These are phyloP conservation scores for Pionites leucogaster DNA, from an alignment of 2,113 vertebrate genomes.

Conservation along the genomic window DNA sequence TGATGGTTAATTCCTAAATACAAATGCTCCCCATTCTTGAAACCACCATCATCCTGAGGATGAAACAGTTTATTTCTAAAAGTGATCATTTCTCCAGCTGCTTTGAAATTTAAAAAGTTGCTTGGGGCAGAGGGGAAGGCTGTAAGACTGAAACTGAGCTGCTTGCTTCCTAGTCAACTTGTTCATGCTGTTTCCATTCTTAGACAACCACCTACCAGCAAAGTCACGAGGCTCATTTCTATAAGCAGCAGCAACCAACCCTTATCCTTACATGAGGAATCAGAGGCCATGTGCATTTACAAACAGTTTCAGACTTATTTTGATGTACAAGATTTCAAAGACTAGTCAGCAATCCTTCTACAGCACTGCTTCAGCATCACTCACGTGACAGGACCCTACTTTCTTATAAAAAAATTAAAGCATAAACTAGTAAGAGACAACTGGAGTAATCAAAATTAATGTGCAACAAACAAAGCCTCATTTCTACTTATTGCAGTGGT, in stretches of 20 bases:
- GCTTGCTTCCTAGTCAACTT: not conserved
- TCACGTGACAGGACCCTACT: not conserved
- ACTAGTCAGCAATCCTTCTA: not conserved
- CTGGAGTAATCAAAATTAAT: not conserved
- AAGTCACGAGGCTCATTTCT: slow-evolving; percentile 3
- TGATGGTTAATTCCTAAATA: not conserved
- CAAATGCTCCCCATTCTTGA: not conserved
- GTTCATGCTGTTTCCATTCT: not conserved
- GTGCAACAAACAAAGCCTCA: not conserved
- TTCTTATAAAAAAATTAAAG: not conserved
- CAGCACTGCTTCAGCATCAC: not conserved
- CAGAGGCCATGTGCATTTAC: not conserved
- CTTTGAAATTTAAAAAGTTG: not conserved
- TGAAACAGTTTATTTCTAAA: not conserved
- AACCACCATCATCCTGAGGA: not conserved
- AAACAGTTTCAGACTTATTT: not conserved
- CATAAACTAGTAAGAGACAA: not conserved
- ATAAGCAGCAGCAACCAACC: not conserved
- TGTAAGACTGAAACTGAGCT: not conserved
- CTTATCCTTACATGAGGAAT: not conserved
- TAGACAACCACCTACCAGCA: not conserved
- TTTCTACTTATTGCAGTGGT: not conserved
- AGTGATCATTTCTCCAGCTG: not conserved
- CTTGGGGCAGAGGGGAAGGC: not conserved
- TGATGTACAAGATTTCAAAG: not conserved